phyloP scores from a whole-genome alignment of 2,113 vertebrate species.

The Leptocoma aspasia region DNA sequence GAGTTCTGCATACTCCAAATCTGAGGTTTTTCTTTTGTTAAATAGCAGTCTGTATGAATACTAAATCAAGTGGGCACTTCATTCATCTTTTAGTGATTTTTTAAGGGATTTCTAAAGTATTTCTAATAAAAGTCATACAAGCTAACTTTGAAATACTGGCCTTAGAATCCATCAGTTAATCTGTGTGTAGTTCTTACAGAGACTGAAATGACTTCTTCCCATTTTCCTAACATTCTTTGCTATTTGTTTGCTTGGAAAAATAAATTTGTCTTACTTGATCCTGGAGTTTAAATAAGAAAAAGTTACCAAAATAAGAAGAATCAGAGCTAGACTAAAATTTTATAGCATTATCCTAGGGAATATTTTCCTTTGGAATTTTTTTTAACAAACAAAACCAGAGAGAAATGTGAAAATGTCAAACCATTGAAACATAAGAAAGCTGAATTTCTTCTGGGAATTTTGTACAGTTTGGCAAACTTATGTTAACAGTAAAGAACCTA shows the following conservation, averaged over 20 bases:
- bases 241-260: not conserved
- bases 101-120: not conserved
- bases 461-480: not conserved
- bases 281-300: not conserved
- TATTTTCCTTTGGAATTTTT: not conserved
- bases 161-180: not conserved
- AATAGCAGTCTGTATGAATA: not conserved
- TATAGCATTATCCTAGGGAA: not conserved
- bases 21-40: not conserved
- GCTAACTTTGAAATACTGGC: not conserved
- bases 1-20: no score
- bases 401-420: not conserved
- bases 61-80: conserved; percentile 28
- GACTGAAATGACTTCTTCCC: not conserved
- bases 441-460: not conserved
- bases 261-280: not conserved
- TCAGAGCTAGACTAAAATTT: not conserved
- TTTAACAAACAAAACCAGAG: not conserved
- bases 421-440: not conserved
- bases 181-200: not conserved
- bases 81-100: not conserved
- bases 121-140: not conserved
- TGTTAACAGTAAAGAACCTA: not conserved
- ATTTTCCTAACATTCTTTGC: not conserved
- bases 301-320: not conserved